Conservation (phyloP, 2,113 vertebrate genomes). For the Microcebus murinus region DNA sequence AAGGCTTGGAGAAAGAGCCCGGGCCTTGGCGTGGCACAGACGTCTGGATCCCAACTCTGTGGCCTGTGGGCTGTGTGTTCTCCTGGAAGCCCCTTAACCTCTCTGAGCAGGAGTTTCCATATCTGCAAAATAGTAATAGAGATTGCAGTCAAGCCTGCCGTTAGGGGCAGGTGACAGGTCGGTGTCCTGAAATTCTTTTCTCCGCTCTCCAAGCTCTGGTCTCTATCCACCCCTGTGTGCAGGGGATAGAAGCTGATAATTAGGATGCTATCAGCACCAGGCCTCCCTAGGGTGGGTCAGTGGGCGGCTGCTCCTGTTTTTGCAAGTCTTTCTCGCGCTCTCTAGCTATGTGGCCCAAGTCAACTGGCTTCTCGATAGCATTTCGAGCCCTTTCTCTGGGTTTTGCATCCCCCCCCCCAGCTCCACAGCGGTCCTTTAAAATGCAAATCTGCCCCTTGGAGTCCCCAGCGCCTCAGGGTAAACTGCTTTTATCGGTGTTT, state of each 20-base stretch:
- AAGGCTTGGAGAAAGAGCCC: background rate
- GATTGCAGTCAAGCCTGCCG: fast-evolving
- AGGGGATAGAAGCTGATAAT: background rate
- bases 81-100: background rate
- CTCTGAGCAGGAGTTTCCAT: background rate
- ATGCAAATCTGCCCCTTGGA: background rate
- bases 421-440: background rate
- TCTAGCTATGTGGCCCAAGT: background rate
- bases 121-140: background rate
- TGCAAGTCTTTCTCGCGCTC: background rate
- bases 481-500: background rate
- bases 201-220: background rate
- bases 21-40: background rate
- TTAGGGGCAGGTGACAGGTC: background rate
- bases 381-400: background rate
- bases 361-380: background rate
- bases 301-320: background rate
- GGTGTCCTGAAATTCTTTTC: background rate
- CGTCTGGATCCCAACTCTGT: background rate
- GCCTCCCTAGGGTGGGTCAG: background rate
- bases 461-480: background rate
- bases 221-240: background rate
- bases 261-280: background rate
- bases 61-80: background rate
- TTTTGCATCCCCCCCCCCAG: background rate